A percentile compares a stretch with the other conserved stretches of the same genome.
Conservation (phyloP, 2,113 vertebrate genomes). For the Spilogale gracilis region DNA sequence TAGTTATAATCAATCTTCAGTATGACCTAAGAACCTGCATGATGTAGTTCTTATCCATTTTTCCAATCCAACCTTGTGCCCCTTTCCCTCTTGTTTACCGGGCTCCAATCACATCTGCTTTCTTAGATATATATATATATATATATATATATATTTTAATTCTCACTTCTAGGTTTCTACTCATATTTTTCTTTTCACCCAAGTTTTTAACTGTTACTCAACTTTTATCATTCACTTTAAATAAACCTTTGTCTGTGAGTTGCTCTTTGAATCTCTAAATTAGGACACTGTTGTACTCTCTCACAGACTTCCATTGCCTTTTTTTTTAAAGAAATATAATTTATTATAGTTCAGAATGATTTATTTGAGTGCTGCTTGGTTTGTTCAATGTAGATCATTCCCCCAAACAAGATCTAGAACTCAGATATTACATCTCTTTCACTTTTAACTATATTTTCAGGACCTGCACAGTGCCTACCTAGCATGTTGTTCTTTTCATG, state of each 20-base stretch:
- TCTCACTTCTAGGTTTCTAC: background rate
- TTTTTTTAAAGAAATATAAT: background rate
- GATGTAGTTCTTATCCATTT: background rate
- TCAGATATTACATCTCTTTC: background rate
- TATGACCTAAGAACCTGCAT: background rate
- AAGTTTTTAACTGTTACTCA: background rate
- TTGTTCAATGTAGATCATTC: background rate
- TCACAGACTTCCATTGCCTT: background rate
- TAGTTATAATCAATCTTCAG: background rate
- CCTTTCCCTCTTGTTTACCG: background rate
- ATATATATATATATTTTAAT: background rate
- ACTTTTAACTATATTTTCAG: background rate
- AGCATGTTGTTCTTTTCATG: background rate
- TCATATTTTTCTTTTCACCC: background rate
- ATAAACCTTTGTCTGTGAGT: background rate
- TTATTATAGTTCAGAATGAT: background rate
- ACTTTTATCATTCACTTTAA: constrained; percentile 17
- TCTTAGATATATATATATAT: background rate
- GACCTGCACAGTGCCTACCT: background rate
- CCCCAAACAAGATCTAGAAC: background rate
- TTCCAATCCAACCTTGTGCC: background rate
- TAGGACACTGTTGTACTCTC: background rate
- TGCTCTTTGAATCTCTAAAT: background rate
- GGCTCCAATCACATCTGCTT: background rate
- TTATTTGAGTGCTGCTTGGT: background rate